phyloP scores from a whole-genome alignment of 1,140 invertebrate genomes.

The Eubasilissa regina region DNA sequence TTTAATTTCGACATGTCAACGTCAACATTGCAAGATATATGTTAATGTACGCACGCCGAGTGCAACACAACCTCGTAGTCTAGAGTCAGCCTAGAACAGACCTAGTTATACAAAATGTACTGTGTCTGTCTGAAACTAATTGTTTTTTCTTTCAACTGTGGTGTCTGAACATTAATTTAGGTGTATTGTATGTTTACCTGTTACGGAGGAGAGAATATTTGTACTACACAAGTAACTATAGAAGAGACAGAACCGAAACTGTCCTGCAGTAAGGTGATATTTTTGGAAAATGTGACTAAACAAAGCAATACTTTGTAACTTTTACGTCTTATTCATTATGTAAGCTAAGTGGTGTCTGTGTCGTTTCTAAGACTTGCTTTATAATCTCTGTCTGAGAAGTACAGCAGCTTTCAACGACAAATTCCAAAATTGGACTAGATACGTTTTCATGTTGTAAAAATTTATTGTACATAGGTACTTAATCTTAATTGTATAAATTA shows the following conservation, averaged over 20 bases:
- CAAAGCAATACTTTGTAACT: conserved; percentile 80
- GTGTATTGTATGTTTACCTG: conserved; percentile 56
- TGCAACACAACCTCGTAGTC: conserved; percentile 57
- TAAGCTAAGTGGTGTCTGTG: conserved; percentile 59
- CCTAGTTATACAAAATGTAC: conserved; percentile 55
- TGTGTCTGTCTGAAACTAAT: conserved; percentile 57
- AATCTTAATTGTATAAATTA: conserved; percentile 60
- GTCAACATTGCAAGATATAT: conserved; percentile 42
- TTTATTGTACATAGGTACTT: conserved; percentile 61
- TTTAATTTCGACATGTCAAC: conserved; percentile 43
- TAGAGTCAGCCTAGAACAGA: conserved; percentile 57
- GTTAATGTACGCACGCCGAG: conserved; percentile 50
- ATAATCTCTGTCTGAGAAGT: conserved; percentile 49
- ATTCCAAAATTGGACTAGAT: conserved; percentile 53
- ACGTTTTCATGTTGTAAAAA: conserved; percentile 59
- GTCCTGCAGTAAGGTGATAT: conserved; percentile 74
- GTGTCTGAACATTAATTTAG: conserved; percentile 58
- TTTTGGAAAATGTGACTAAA: conserved; percentile 79
- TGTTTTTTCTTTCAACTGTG: conserved; percentile 56
- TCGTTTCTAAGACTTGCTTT: conserved; percentile 52
- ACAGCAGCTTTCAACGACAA: conserved; percentile 49
- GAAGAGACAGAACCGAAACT: conserved; percentile 17
- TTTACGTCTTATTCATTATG: conserved; percentile 71
- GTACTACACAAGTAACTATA: too few species aligned
- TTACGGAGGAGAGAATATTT: conserved; percentile 21